These are phyloP conservation scores for Ptychadena robeensis DNA, from an alignment of 2,797 vertebrate genomes.

Conservation along the genomic window DNA sequence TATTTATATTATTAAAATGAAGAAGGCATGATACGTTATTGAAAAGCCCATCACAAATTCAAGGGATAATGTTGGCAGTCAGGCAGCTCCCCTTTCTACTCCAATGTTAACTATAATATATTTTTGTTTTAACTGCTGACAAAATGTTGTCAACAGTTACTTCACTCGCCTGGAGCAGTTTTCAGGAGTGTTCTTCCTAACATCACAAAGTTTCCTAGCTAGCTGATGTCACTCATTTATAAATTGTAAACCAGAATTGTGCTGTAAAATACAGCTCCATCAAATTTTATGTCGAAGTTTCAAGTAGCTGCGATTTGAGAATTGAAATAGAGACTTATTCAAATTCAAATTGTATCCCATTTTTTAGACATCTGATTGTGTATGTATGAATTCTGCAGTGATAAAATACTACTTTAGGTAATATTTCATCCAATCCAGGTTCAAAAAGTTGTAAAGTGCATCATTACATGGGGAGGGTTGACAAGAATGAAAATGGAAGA, in stretches of 20 bases:
- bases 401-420: not conserved
- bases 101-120: too few relatives aligned
- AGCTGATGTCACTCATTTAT: conserved; percentile 1
- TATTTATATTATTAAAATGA: too few relatives aligned
- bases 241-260: not conserved
- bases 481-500: not conserved
- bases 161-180: too few relatives aligned
- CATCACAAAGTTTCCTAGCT: too few relatives aligned
- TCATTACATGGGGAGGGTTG: conserved; percentile 2
- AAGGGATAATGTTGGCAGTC: too few relatives aligned
- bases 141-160: too few relatives aligned
- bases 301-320: conserved; percentile 6
- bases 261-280: not conserved
- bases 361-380: conserved; percentile 28
- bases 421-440: conserved; percentile 31
- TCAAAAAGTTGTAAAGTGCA: conserved; percentile 20
- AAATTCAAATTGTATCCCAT: conserved; percentile 43
- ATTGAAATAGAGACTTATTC: conserved; percentile 46
- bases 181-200: too few relatives aligned
- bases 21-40: too few relatives aligned
- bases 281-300: conserved; percentile 36
- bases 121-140: too few relatives aligned
- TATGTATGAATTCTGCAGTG: conserved; percentile 44
- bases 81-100: too few relatives aligned
- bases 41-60: too few relatives aligned